phyloP scores from a whole-genome alignment of 2,888 invertebrate species.

The Erynnis tages region DNA sequence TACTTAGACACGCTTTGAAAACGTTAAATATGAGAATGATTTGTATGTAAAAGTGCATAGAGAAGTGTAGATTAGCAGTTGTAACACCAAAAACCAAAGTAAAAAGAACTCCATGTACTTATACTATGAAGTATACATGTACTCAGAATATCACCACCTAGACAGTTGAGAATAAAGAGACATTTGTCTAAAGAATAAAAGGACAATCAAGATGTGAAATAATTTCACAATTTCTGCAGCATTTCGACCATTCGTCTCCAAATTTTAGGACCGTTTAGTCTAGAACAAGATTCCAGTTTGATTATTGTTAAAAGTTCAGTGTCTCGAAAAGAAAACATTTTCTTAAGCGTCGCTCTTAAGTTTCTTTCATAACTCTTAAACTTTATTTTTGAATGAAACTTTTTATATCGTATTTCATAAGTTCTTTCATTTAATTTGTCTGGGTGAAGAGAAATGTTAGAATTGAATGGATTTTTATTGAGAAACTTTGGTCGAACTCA shows the following conservation, averaged over 20 bases:
- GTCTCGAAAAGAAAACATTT: slow-evolving; percentile 1
- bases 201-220: neutral
- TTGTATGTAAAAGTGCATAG: no score
- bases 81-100: no score
- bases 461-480: neutral
- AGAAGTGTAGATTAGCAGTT: no score
- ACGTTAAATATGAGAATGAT: no score
- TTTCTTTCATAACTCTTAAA: slow-evolving; percentile 8
- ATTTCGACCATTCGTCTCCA: slow-evolving; percentile 3
- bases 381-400: neutral
- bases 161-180: no score
- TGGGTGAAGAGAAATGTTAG: neutral
- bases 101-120: no score
- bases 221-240: no score
- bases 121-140: no score
- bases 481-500: no score
- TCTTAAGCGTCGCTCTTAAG: slow-evolving; percentile 3
- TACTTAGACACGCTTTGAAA: no score
- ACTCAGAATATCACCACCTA: no score
- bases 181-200: neutral
- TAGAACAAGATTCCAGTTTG: slow-evolving; percentile 12
- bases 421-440: slow-evolving; percentile 5
- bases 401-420: neutral
- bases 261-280: slow-evolving; percentile 17
- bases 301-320: slow-evolving; percentile 15